These are phyloP conservation scores for Xiphophorus birchmanni DNA, from an alignment of 2,797 vertebrate genomes.

Conservation along the genomic window DNA sequence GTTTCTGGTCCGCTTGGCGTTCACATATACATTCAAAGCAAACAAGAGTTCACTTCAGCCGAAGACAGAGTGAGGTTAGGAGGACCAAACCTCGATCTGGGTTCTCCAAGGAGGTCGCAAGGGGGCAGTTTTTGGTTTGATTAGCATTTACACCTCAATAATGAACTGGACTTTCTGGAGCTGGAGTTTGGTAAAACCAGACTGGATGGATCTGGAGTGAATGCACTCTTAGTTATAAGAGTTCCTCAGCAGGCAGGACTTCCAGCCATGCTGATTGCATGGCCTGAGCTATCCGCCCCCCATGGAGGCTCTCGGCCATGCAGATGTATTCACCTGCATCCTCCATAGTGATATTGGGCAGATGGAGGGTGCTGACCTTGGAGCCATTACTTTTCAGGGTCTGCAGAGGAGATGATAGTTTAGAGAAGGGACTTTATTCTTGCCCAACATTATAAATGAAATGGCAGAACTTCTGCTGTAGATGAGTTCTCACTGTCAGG, in stretches of 20 bases:
- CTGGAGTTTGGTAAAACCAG: too few species aligned
- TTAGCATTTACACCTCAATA: too few species aligned
- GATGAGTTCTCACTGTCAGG: slow-evolving; percentile 72
- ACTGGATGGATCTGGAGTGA: too few species aligned
- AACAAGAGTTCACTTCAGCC: too few species aligned
- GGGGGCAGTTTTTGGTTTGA: too few species aligned
- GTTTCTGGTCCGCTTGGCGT: too few species aligned
- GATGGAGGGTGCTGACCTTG: slow-evolving; percentile 73
- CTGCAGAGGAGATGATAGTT: slow-evolving; percentile 46
- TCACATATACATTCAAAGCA: too few species aligned
- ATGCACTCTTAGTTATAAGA: not conserved
- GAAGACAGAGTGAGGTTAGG: too few species aligned
- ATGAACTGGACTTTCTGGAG: too few species aligned
- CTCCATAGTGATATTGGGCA: slow-evolving; percentile 72
- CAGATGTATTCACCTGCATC: slow-evolving; percentile 82
- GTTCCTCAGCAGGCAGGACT: slow-evolving; percentile 74
- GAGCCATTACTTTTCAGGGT: slow-evolving; percentile 71
- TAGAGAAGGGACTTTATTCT: not conserved
- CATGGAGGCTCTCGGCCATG: slow-evolving; percentile 69
- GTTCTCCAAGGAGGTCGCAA: too few species aligned
- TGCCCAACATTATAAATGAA: not conserved
- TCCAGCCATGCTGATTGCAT: slow-evolving; percentile 79
- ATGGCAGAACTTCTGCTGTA: not conserved
- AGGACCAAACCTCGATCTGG: too few species aligned
- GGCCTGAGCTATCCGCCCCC: slow-evolving; percentile 55